Evolutionary conservation across 2,113 vertebrate species (phyloP).

Genomic region (Periophthalmus modestus): DNA sequence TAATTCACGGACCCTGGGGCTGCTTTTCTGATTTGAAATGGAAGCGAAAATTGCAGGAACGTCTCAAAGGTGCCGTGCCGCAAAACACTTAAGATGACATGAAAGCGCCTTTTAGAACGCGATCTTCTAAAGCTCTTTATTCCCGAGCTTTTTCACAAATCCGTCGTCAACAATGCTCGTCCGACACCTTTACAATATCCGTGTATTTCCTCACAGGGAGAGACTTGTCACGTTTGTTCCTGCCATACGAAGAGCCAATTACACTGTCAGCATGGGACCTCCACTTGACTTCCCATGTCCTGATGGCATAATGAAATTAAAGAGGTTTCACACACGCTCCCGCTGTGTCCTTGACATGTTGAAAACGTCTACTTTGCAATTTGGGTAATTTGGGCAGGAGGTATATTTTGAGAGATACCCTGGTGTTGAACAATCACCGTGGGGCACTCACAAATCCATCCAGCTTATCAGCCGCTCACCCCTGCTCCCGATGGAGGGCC

Average conservation of each 20-base stretch:
- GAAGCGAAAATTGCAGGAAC: constrained; percentile 19
- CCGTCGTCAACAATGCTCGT: constrained; percentile 34
- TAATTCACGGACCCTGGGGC: constrained; percentile 61
- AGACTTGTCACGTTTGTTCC: constrained; percentile 48
- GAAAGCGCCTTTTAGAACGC: constrained; percentile 11
- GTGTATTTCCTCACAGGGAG: constrained; percentile 44
- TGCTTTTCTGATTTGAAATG: constrained; percentile 12
- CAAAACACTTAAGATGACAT: constrained; percentile 10
- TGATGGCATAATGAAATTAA: constrained; percentile 72
- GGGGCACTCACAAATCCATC: constrained; percentile 6
- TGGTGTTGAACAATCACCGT: constrained; percentile 33
- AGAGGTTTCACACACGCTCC: constrained; percentile 63
- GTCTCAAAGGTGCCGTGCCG: constrained; percentile 15
- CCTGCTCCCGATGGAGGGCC: neutral
- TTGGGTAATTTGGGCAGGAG: constrained; percentile 56
- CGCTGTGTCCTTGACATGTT: constrained; percentile 67
- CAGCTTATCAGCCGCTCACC: neutral
- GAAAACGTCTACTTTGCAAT: constrained; percentile 69
- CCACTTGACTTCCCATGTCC: constrained; percentile 68
- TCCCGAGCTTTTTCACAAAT: constrained; percentile 23
- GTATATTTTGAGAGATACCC: constrained; percentile 50
- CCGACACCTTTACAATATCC: constrained; percentile 19
- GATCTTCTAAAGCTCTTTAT: constrained; percentile 7
- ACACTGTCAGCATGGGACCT: constrained; percentile 71
- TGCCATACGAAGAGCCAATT: constrained; percentile 71